Evolutionary conservation across 1,140 invertebrate genomes (phyloP).

Genomic region (Trichonephila inaurata): DNA sequence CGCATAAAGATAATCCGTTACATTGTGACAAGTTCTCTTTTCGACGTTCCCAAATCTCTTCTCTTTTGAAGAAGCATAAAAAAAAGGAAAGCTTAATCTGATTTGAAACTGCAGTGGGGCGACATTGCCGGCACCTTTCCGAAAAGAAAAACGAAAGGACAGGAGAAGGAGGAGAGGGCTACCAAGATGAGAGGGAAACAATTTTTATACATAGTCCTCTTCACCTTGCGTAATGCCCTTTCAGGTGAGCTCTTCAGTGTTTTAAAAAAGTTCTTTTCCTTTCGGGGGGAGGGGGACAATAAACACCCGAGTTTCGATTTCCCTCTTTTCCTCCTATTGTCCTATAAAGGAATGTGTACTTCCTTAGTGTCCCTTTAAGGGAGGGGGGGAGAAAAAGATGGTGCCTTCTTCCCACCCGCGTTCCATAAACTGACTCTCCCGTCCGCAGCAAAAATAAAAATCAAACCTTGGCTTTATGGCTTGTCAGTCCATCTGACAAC

Average conservation of each 20-base stretch:
- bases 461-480: conserved; percentile 63
- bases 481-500: conserved; percentile 76
- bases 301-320: neutral
- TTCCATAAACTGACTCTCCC: neutral
- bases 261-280: neutral
- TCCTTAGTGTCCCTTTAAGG: conserved; percentile 48
- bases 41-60: neutral
- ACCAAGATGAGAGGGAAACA: neutral
- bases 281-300: neutral
- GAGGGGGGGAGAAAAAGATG: neutral
- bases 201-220: neutral
- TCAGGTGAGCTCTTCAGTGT: neutral
- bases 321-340: conserved; percentile 37
- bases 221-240: neutral
- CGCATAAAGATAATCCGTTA: conserved; percentile 10
- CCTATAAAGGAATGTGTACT: conserved; percentile 59
- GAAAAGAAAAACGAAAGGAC: too few species aligned
- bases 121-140: conserved; percentile 14
- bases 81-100: conserved; percentile 59
- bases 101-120: conserved; percentile 12
- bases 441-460: neutral
- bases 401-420: neutral
- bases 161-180: neutral
- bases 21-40: neutral
- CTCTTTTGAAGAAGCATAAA: neutral